Base-by-base conservation (phyloP, 2,113 vertebrate genomes). In the Lethenteron reissneri region DNA sequence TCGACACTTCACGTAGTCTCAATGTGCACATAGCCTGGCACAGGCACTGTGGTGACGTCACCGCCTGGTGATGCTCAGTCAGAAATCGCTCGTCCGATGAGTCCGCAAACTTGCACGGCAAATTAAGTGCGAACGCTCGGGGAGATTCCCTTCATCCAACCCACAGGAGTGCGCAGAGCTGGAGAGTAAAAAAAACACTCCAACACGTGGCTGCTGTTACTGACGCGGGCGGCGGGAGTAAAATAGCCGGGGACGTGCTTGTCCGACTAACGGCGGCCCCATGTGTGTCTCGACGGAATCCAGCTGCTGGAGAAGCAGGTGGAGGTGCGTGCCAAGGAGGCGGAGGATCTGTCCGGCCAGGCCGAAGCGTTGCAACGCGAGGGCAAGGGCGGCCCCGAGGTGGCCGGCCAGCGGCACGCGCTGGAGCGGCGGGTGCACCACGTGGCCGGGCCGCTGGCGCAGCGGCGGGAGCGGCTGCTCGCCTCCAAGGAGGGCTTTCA, bases 231-330 rank as follows among this genome's bases (percentile, higher is more conserved):
- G 25, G 25, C 3, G 25, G 76, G 1, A 79, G 76, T 69, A 71
- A 12, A 1, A 75, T 58, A 1, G 69, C 12, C 1, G 72, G 17
- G 10, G 41, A 69, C 71, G 68, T 71, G 1, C 71, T 12, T 71
- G 41, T 41, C 41, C 6, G 41, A 41, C 41, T 41, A 41, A 41
- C 41, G 6, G 41, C 41, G 41, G 5, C 41, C 41, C 41, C 41
- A 6, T 41, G 41, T 7, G 41, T 1, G 41, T 7, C 41, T 41
- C 41, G 41, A 7, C 41, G 41, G 41, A 41, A 41, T 0, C 79
- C 79, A 97, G 94, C 80, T 88, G 74, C 82, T 83, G 70, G 88
- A 97, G 79, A 89, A 94, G 78, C 91, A 97, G 81, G 86, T 96
- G 76, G 80, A 79, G 68, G 79, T 80, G 3, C 82, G 85, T 21